A percentile compares a stretch with the other conserved stretches of the same genome.
Conservation (phyloP, 2,797 vertebrate genomes). For the Triplophysa yarkandensis region DNA sequence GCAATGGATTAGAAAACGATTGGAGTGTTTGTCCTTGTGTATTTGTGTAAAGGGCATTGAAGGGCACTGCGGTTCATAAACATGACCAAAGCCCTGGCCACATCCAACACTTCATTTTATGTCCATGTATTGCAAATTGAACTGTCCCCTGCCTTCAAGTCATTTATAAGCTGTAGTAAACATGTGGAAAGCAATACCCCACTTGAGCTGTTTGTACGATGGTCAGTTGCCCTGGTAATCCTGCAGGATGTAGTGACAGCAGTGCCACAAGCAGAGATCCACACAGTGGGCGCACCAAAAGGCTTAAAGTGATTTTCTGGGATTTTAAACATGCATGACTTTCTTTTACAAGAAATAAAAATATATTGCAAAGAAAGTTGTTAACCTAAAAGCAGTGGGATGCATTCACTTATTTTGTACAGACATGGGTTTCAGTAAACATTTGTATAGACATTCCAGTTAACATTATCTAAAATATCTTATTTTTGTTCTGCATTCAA, state of each 20-base stretch:
- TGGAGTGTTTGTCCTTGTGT: constrained; percentile 18
- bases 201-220: constrained; percentile 14
- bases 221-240: constrained; percentile 12
- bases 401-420: too few species aligned
- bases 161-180: not conserved
- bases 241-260: constrained; percentile 9
- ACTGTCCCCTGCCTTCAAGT: not conserved
- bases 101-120: not conserved
- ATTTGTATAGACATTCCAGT: too few species aligned
- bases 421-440: too few species aligned
- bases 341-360: too few species aligned
- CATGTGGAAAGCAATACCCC: not conserved
- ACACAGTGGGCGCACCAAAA: constrained; percentile 14
- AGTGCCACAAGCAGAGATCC: not conserved
- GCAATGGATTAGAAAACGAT: constrained; percentile 28
- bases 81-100: constrained; percentile 21
- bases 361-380: too few species aligned
- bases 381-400: too few species aligned
- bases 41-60: not conserved
- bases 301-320: too few species aligned
- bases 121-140: constrained; percentile 1
- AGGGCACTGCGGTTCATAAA: constrained; percentile 27
- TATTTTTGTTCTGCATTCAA: too few species aligned
- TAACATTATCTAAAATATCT: too few species aligned
- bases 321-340: too few species aligned